Base-by-base conservation (phyloP, 2,888 invertebrate species). In the Troides aeacus region DNA sequence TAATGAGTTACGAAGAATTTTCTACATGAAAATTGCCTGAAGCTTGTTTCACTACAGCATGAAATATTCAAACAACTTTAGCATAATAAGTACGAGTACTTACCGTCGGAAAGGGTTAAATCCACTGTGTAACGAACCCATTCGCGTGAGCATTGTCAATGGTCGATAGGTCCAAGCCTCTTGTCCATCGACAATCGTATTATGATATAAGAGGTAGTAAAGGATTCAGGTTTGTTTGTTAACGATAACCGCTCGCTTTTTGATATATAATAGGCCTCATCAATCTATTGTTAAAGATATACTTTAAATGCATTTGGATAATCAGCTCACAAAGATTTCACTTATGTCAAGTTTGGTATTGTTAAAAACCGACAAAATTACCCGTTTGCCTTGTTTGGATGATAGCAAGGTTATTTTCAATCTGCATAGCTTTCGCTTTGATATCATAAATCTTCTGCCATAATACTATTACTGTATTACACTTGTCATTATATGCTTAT, bases 141-240 rank as follows among this genome's bases (percentile, higher is more conserved):
- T 78, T 78, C 74, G 68, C 62, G 76, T 72, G 72, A 79, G 77
- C 75, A 73, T 72, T 66, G 73, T 73, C 72, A 71, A 74, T 78
- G 74, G 73, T 60, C 62, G 53, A 68, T 70, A 65, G 68, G 56
- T 36, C 60, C 46, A 58, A 66, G 58, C 62, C 59, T 70, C 67
- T 71, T 65, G 53, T 65, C 57, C 30, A 62, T 21, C 59, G 56
- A 50, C 61, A 61, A 61, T 69, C 61, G 46, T 60, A 64, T 57
- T 64, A 64, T 69, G 50, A 60, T 68, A 30, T 58, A 56, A 60
- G 50, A 59, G 59, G 2, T 39, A 53, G 53, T 58, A 57, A 60
- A 24, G 6, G 36, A 30, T 30, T 5, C n/a, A 59, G 21, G 24
- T 62, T 68, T 64, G 64, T 69, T 65, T 69, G 46, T 42, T 56